These are phyloP conservation scores for Diorhabda elongata DNA, from an alignment of 1,140 invertebrate species.

Conservation along the genomic window DNA sequence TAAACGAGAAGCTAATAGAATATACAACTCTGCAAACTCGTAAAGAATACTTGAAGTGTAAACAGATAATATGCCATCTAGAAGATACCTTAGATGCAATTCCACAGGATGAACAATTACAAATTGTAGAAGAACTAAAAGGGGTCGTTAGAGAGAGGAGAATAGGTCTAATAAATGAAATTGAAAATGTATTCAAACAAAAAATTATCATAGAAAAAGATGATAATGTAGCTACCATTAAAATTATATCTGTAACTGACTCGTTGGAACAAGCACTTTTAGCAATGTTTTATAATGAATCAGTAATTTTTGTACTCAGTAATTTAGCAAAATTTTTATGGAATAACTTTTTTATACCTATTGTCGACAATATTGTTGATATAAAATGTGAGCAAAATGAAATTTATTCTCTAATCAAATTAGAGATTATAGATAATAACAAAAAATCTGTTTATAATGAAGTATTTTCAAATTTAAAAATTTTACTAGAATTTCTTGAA, in stretches of 20 bases:
- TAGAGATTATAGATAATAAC: constrained; percentile 49
- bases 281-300: constrained; percentile 24
- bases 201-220: constrained; percentile 46
- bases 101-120: constrained; percentile 49
- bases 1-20: constrained; percentile 51
- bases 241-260: constrained; percentile 27
- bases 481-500: constrained; percentile 58
- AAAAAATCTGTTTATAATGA: constrained; percentile 52
- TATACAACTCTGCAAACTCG: constrained; percentile 50
- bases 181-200: constrained; percentile 49
- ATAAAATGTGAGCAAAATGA: constrained; percentile 48
- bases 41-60: constrained; percentile 49
- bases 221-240: constrained; percentile 29
- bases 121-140: constrained; percentile 51
- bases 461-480: constrained; percentile 58
- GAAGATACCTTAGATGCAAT: constrained; percentile 49
- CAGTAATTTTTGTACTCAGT: constrained; percentile 18
- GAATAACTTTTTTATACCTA: constrained; percentile 52
- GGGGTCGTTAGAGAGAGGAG: constrained; percentile 26
- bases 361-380: constrained; percentile 52
- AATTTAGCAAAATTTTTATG: constrained; percentile 53
- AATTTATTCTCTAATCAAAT: constrained; percentile 46
- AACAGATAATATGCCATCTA: constrained; percentile 51
- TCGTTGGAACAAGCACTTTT: constrained; percentile 25
- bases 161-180: constrained; percentile 39